Conservation (phyloP, 2,888 invertebrate genomes). For the Clivina fossor region DNA sequence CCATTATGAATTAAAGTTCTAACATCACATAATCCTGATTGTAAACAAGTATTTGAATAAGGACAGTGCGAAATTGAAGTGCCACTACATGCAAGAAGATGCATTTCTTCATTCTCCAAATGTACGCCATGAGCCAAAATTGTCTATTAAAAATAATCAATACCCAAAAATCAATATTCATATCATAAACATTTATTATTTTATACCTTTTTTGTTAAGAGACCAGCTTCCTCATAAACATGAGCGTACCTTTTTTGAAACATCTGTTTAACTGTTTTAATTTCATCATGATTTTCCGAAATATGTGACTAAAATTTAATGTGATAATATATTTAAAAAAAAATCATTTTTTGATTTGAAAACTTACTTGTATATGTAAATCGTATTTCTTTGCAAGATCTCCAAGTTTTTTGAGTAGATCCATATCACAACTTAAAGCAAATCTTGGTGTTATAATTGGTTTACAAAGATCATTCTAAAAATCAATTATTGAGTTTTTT, state of each 20-base stretch:
- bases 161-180: slow-evolving; percentile 5
- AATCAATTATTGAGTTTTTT: slow-evolving; percentile 39
- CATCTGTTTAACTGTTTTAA: slow-evolving; percentile 62
- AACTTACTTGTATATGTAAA: slow-evolving; percentile 72
- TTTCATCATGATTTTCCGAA: slow-evolving; percentile 77
- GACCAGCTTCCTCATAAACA: slow-evolving; percentile 72
- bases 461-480: slow-evolving; percentile 68
- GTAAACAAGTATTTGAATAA: slow-evolving; percentile 77
- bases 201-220: slow-evolving; percentile 73
- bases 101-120: slow-evolving; percentile 69
- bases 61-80: slow-evolving; percentile 84
- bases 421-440: slow-evolving; percentile 74
- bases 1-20: slow-evolving; percentile 63
- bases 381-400: slow-evolving; percentile 66
- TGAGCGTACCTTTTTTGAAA: slow-evolving; percentile 67
- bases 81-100: slow-evolving; percentile 61
- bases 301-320: slow-evolving; percentile 73
- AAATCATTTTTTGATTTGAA: background rate
- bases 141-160: slow-evolving; percentile 55
- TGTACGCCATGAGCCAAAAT: slow-evolving; percentile 85
- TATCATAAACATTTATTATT: slow-evolving; percentile 7
- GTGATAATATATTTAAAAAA: background rate
- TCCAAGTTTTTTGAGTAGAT: slow-evolving; percentile 69
- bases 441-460: slow-evolving; percentile 86
- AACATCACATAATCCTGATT: slow-evolving; percentile 81